Percentiles rank a stretch among this genome's conserved stretches.
Conservation (phyloP, 92 coral and sea anemone species). For the Phymanthus crucifer region DNA sequence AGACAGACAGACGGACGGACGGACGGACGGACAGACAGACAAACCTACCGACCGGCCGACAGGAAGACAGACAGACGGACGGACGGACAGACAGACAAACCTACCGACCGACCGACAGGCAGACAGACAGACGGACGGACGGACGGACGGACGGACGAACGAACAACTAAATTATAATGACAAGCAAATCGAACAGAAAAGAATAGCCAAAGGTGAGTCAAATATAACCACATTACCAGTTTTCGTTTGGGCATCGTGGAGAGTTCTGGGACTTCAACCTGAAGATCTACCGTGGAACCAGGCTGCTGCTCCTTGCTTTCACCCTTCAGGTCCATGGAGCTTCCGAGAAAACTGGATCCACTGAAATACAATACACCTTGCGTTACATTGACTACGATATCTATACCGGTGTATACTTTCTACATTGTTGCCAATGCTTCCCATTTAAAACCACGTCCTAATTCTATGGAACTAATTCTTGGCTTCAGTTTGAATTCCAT, state of each 20-base stretch:
- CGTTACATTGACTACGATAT: background rate
- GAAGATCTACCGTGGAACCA: conserved; percentile 66
- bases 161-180: background rate
- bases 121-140: too few relatives aligned
- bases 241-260: conserved; percentile 53
- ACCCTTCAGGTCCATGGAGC: conserved; percentile 71
- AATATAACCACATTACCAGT: conserved; percentile 63
- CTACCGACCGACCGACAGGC: too few relatives aligned
- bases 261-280: conserved; percentile 85
- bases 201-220: background rate
- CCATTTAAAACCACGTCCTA: too few relatives aligned
- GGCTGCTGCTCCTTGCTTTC: conserved; percentile 67
- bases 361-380: conserved; percentile 5
- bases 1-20: too few relatives aligned
- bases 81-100: too few relatives aligned
- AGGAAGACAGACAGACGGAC: too few relatives aligned
- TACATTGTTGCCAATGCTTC: too few relatives aligned
- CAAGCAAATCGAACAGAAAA: background rate
- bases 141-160: background rate
- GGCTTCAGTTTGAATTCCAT: too few relatives aligned
- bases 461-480: too few relatives aligned
- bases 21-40: too few relatives aligned
- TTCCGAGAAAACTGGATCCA: conserved; percentile 84
- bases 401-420: too few relatives aligned
- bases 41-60: too few relatives aligned